phyloP scores from a whole-genome alignment of 2,797 vertebrate species.

The Notamacropus eugenii region DNA sequence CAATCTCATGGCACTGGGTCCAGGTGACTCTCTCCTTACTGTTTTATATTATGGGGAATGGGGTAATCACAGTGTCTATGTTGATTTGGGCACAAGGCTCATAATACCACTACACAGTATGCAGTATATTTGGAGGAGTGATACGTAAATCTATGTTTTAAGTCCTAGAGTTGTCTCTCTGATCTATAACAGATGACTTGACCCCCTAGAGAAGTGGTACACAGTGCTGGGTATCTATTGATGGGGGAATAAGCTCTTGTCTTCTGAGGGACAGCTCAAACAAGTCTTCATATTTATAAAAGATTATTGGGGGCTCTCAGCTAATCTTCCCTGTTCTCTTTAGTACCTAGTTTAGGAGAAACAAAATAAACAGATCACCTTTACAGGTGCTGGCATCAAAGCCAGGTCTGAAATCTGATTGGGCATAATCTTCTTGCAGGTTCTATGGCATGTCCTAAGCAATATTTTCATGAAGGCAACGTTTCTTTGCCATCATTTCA shows the following conservation, averaged over 20 bases:
- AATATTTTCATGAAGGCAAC: not conserved
- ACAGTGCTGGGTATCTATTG: not conserved
- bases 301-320: not conserved
- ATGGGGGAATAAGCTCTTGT: not conserved
- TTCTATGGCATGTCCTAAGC: not conserved
- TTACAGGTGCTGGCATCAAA: not conserved
- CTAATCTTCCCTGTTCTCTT: not conserved
- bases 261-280: not conserved
- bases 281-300: not conserved
- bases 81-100: not conserved
- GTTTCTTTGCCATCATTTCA: not conserved
- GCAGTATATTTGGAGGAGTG: not conserved
- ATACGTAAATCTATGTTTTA: not conserved
- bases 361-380: not conserved
- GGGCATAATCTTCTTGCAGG: not conserved
- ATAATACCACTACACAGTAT: not conserved
- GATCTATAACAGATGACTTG: not conserved
- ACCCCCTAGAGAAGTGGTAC: not conserved
- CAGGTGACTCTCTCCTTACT: not conserved
- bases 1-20: not conserved
- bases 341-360: conserved; percentile 11
- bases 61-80: not conserved
- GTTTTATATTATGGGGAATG: not conserved
- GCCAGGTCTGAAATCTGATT: conserved; percentile 9
- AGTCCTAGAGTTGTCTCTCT: not conserved